phyloP scores from a whole-genome alignment of 2,113 vertebrate species.

The Bucco capensis region DNA sequence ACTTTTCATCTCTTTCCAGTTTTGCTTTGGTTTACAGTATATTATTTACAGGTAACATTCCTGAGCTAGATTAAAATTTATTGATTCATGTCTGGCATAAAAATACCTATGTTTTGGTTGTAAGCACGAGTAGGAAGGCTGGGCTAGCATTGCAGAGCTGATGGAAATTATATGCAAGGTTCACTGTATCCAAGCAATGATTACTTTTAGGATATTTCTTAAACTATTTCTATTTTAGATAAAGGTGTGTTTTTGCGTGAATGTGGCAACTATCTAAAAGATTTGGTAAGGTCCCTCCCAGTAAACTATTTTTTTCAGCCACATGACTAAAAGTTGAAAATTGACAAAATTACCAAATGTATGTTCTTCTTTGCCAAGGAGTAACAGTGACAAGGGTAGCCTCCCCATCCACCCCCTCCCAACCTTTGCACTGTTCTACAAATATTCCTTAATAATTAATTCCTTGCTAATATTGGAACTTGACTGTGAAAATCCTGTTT shows the following conservation, averaged over 20 bases:
- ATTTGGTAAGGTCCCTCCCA: neutral
- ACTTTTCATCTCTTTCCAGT: neutral
- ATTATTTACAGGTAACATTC: neutral
- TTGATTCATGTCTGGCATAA: neutral
- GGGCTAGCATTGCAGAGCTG: neutral
- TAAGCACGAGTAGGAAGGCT: neutral
- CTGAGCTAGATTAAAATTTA: neutral
- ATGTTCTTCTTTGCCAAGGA: neutral
- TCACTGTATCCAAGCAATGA: neutral
- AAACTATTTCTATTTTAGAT: neutral
- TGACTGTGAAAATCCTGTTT: slow-evolving; percentile 32
- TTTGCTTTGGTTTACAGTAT: neutral
- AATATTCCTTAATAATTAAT: neutral
- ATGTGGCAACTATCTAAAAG: neutral
- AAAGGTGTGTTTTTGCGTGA: neutral
- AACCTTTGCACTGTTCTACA: neutral
- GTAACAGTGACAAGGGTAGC: neutral
- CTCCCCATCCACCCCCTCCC: accelerated
- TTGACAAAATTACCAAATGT: neutral
- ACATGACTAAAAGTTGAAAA: neutral
- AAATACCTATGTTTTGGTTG: neutral
- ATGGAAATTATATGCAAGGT: neutral
- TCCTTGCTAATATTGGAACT: neutral
- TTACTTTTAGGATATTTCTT: neutral
- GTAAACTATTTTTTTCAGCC: neutral